Conservation (phyloP, 2,888 invertebrate genomes). For the Synanthedon vespiformis region DNA sequence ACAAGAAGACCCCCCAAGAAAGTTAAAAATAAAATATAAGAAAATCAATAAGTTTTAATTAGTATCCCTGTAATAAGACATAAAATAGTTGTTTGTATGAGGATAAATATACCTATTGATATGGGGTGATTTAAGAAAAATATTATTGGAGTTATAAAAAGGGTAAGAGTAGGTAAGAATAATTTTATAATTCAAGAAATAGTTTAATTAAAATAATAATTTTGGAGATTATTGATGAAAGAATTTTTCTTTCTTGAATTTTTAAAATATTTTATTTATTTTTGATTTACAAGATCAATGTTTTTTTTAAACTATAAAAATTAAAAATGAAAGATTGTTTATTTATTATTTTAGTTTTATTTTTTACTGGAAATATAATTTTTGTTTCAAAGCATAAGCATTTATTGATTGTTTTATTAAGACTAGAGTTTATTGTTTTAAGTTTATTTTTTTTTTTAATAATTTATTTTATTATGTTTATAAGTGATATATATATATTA, state of each 20-base stretch:
- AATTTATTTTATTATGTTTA: constrained; percentile 51
- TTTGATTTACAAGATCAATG: constrained; percentile 78
- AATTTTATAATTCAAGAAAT: constrained; percentile 64
- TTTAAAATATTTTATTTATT: constrained; percentile 69
- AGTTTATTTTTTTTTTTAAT: constrained; percentile 64
- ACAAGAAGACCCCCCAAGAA: constrained; percentile 75
- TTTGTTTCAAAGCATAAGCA: constrained; percentile 70
- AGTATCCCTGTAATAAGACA: constrained; percentile 56
- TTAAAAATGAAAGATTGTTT: constrained; percentile 59
- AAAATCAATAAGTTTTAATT: constrained; percentile 68
- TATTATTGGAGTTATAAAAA: constrained; percentile 33
- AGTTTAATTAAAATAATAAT: constrained; percentile 77
- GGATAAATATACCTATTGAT: constrained; percentile 65
- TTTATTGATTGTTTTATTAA: constrained; percentile 71
- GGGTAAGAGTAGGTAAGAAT: constrained; percentile 42
- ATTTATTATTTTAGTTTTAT: constrained; percentile 53
- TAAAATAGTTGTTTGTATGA: constrained; percentile 63
- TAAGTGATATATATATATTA: constrained; percentile 66
- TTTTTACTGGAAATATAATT: constrained; percentile 59
- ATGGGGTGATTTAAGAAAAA: constrained; percentile 55
- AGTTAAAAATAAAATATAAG: constrained; percentile 72
- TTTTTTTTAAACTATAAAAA: constrained; percentile 76
- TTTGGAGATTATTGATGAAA: constrained; percentile 76
- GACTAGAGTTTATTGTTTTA: constrained; percentile 73
- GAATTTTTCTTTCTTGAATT: constrained; percentile 69